Conservation (phyloP, 2,797 vertebrate genomes). For the Helarctos malayanus region DNA sequence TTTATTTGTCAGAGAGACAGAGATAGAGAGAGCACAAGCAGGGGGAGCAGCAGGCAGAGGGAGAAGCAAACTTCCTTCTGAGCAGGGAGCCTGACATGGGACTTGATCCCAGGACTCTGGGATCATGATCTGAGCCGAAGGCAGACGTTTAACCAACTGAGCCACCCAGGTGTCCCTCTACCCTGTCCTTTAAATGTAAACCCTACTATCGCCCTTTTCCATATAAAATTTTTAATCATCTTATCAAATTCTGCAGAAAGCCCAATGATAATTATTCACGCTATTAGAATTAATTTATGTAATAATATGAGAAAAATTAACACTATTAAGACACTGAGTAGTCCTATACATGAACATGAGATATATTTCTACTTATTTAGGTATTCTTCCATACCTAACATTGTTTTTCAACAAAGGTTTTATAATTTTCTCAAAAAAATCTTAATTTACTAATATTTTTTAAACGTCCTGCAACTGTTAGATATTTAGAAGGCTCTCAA, state of each 20-base stretch:
- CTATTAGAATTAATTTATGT: not conserved
- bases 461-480: not conserved
- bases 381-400: not conserved
- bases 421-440: not conserved
- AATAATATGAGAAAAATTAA: conserved; percentile 15
- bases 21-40: not conserved
- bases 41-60: not conserved
- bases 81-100: not conserved
- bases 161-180: not conserved
- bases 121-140: not conserved
- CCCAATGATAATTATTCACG: not conserved
- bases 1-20: not conserved
- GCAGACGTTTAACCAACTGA: not conserved
- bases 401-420: not conserved
- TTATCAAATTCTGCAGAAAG: not conserved
- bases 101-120: not conserved
- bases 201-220: not conserved
- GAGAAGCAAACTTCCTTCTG: not conserved
- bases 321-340: not conserved
- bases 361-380: not conserved
- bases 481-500: not conserved
- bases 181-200: not conserved
- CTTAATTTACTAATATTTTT: not conserved
- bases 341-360: not conserved
- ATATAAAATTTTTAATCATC: not conserved